These are phyloP conservation scores for Cryptoprocta ferox DNA, from an alignment of 2,797 vertebrate species.

Conservation along the genomic window DNA sequence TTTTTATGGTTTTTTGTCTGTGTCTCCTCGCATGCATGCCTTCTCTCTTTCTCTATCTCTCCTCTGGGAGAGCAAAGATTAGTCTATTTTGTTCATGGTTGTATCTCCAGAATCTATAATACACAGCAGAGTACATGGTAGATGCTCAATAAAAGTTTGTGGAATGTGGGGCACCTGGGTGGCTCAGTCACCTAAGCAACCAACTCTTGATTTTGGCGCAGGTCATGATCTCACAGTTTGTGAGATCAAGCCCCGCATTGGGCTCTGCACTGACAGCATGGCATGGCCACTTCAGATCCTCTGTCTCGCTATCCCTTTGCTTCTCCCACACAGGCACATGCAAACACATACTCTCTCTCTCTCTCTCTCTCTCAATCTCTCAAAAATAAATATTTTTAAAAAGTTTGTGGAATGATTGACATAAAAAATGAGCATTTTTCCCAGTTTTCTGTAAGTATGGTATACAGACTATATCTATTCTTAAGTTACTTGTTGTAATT, in stretches of 20 bases:
- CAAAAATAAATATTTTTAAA: background rate
- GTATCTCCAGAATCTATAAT: background rate
- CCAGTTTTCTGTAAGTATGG: background rate
- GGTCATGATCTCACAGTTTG: no score
- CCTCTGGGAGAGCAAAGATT: background rate
- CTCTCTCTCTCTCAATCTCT: no score
- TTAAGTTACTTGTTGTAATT: background rate
- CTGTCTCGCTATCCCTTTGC: no score
- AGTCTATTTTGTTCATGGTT: background rate
- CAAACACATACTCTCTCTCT: no score
- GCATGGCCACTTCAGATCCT: no score
- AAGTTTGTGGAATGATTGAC: background rate
- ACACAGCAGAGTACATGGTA: background rate
- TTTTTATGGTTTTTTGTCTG: background rate
- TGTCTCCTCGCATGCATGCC: background rate
- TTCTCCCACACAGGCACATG: no score
- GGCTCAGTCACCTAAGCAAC: no score
- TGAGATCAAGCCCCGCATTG: no score
- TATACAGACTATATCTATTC: background rate
- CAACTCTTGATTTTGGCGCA: no score
- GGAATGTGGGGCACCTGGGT: background rate
- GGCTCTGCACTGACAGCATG: no score
- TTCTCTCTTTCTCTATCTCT: background rate
- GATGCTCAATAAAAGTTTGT: background rate
- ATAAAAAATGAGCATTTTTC: background rate